A percentile compares a stretch with the other conserved stretches of the same genome.
Conservation (phyloP, 2,797 vertebrate species). For the Rousettus madagascariensis region DNA sequence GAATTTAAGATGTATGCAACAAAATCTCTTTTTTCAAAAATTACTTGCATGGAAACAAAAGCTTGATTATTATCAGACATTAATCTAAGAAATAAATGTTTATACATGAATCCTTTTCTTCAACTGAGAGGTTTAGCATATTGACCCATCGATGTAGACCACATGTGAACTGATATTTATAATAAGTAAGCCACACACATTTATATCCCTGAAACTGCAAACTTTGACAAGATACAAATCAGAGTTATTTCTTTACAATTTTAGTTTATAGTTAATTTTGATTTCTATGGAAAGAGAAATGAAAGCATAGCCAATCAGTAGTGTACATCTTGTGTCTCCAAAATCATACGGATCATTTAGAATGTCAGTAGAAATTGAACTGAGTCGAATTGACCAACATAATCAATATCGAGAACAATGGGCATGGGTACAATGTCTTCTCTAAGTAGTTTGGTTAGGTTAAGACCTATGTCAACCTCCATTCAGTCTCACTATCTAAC, state of each 20-base stretch:
- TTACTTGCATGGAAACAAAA: not conserved
- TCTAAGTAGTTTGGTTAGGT: not conserved
- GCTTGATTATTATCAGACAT: not conserved
- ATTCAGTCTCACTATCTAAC: not conserved
- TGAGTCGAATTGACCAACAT: not conserved
- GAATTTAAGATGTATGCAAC: not conserved
- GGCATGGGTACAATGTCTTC: not conserved
- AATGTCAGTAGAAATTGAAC: not conserved
- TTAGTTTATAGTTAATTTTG: not conserved
- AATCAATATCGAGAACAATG: not conserved
- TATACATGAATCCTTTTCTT: not conserved
- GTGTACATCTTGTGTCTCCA: not conserved
- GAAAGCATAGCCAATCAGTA: not conserved
- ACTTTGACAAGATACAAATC: not conserved
- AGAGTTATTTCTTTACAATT: not conserved
- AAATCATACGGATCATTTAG: not conserved
- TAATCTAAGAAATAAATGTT: not conserved
- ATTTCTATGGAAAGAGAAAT: not conserved
- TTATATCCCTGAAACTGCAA: not conserved
- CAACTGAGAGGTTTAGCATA: not conserved
- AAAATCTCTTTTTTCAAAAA: not conserved
- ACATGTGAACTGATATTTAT: not conserved
- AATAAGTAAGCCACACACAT: not conserved
- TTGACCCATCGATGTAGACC: not conserved
- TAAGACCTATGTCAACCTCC: not conserved